A percentile compares a stretch with the other conserved stretches of the same genome.
Conservation (phyloP, 2,888 invertebrate genomes). For the Hypolimnas misippus region DNA sequence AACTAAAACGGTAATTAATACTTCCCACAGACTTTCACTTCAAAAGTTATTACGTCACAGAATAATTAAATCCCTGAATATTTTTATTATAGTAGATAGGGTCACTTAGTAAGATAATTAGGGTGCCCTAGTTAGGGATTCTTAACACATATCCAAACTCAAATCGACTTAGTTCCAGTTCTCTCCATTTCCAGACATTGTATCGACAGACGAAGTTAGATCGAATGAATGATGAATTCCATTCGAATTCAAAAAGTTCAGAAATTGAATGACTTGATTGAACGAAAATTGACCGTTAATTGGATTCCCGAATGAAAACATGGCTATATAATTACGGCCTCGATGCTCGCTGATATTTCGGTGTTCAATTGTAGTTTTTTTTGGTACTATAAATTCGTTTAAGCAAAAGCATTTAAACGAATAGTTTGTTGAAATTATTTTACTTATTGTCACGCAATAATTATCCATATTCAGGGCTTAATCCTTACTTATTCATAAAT, state of each 20-base stretch:
- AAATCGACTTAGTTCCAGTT: not conserved
- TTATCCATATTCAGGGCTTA: too few species aligned
- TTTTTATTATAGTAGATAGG: not conserved
- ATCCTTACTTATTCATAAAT: too few species aligned
- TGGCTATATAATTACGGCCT: not conserved
- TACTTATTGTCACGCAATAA: too few species aligned
- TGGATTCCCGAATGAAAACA: constrained; percentile 9
- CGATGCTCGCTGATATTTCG: not conserved
- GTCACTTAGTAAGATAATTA: not conserved
- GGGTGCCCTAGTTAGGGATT: not conserved
- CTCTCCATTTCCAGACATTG: not conserved
- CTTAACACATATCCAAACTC: not conserved
- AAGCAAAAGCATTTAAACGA: too few species aligned
- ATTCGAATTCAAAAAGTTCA: not conserved
- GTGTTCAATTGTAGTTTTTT: not conserved
- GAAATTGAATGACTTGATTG: not conserved
- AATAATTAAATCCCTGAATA: not conserved
- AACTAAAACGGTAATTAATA: not conserved
- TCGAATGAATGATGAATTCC: not conserved
- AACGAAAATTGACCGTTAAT: constrained; percentile 17
- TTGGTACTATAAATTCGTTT: not conserved
- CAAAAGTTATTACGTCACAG: not conserved
- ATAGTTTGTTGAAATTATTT: too few species aligned
- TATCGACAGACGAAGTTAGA: not conserved
- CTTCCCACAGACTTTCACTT: not conserved